These are phyloP conservation scores for Amphipyra berbera DNA, from an alignment of 2,888 invertebrate genomes.

Conservation along the genomic window DNA sequence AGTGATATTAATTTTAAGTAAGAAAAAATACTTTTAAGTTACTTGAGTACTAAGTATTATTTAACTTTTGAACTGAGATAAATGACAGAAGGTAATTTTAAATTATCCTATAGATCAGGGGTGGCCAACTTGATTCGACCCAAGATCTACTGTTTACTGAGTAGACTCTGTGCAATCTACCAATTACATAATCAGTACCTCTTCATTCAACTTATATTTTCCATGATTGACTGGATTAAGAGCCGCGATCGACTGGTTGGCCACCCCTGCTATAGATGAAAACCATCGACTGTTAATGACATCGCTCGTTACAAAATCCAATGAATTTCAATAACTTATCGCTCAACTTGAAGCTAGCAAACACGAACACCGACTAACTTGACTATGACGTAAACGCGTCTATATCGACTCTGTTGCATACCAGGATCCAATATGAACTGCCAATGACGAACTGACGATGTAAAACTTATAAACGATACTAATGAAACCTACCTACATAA, in stretches of 20 bases:
- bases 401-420: constrained; percentile 13
- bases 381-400: constrained; percentile 20
- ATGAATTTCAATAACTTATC: constrained; percentile 34
- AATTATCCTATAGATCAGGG: constrained; percentile 11
- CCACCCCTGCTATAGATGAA: too few species aligned
- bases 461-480: constrained; percentile 59
- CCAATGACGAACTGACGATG: constrained; percentile 66
- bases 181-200: too few species aligned
- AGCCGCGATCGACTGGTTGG: too few species aligned
- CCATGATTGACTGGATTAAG: too few species aligned
- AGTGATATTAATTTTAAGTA: constrained; percentile 18
- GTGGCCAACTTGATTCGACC: too few species aligned
- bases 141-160: too few species aligned
- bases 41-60: background rate
- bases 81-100: constrained; percentile 4
- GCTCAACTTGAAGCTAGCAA: constrained; percentile 23
- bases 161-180: too few species aligned
- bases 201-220: too few species aligned
- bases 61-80: constrained; percentile 15
- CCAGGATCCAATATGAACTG: constrained; percentile 56
- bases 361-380: constrained; percentile 38
- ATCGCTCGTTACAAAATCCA: constrained; percentile 44
- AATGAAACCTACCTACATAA: constrained; percentile 60
- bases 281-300: constrained; percentile 18
- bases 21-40: constrained; percentile 27